Conservation (phyloP, 1,140 invertebrate genomes). For the Drosophila aff. region DNA sequence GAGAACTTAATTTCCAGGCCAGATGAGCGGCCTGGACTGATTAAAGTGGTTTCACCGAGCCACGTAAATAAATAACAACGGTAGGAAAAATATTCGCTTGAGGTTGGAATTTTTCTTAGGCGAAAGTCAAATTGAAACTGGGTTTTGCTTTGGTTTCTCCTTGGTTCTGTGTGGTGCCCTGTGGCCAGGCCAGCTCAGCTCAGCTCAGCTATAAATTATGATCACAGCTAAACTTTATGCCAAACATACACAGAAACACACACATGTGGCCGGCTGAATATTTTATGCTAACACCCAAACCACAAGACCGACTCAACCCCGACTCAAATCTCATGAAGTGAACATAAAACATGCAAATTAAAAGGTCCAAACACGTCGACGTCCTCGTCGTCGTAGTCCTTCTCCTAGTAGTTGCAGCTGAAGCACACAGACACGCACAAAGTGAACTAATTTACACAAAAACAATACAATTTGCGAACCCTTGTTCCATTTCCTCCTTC, state of each 20-base stretch:
- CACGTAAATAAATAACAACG: constrained; percentile 77
- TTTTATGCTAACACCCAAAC: constrained; percentile 79
- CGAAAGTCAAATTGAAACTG: constrained; percentile 73
- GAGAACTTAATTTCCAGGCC: constrained; percentile 59
- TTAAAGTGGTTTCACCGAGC: constrained; percentile 73
- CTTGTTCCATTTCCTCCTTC: constrained; percentile 53
- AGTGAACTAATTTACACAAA: constrained; percentile 83
- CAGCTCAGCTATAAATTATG: constrained; percentile 69
- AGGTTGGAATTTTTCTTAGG: constrained; percentile 38
- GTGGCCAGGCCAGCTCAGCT: constrained; percentile 13
- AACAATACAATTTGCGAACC: constrained; percentile 82
- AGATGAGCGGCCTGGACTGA: constrained; percentile 66
- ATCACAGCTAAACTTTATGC: constrained; percentile 74
- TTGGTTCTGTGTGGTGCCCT: not conserved
- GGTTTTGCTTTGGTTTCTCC: constrained; percentile 18
- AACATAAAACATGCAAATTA: constrained; percentile 84
- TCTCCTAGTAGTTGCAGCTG: constrained; percentile 30
- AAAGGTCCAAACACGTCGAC: constrained; percentile 80
- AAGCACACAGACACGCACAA: constrained; percentile 56
- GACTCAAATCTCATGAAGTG: constrained; percentile 81
- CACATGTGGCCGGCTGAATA: constrained; percentile 77
- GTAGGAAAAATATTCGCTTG: constrained; percentile 48
- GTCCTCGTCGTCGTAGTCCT: constrained; percentile 12
- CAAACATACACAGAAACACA: constrained; percentile 24
- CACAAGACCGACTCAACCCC: constrained; percentile 63